These are phyloP conservation scores for Dastarcus helophoroides DNA, from an alignment of 2,888 invertebrate species.

Conservation along the genomic window DNA sequence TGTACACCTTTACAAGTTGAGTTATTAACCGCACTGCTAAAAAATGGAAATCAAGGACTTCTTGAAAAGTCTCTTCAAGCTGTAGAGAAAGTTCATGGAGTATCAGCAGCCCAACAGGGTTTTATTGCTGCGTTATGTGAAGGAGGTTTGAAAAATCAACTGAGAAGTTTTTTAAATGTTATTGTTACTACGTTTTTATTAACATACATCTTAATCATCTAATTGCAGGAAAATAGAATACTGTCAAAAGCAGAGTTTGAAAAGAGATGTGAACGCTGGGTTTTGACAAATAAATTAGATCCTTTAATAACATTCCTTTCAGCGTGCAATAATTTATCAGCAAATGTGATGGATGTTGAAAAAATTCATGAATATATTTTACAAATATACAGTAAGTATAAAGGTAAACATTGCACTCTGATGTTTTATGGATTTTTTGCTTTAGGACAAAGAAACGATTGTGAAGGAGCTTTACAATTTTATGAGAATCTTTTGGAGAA, in stretches of 20 bases:
- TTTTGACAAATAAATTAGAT: constrained; percentile 24
- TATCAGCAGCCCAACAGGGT: constrained; percentile 36
- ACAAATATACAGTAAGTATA: constrained; percentile 39
- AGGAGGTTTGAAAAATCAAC: constrained; percentile 34
- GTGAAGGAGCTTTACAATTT: constrained; percentile 35
- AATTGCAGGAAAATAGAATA: constrained; percentile 32
- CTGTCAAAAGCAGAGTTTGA: constrained; percentile 28
- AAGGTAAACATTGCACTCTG: constrained; percentile 3
- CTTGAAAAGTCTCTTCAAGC: constrained; percentile 31
- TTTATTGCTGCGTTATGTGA: constrained; percentile 45
- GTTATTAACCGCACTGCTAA: constrained; percentile 38
- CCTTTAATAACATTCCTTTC: constrained; percentile 24
- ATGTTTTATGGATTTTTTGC: constrained; percentile 5
- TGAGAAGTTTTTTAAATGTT: constrained; percentile 10
- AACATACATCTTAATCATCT: constrained; percentile 4
- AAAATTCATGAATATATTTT: constrained; percentile 41
- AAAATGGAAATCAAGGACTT: constrained; percentile 31
- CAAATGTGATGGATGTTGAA: constrained; percentile 28
- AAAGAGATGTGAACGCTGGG: constrained; percentile 28
- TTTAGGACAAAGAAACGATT: constrained; percentile 41
- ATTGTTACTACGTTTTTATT: constrained; percentile 8
- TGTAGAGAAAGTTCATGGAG: constrained; percentile 36
- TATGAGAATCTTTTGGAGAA: constrained; percentile 41
- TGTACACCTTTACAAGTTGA: constrained; percentile 57
- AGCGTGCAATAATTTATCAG: constrained; percentile 19